A percentile compares a stretch with the other conserved stretches of the same genome.
phyloP scores from a whole-genome alignment of 1,140 invertebrate genomes.

The Gryllus bimaculatus region DNA sequence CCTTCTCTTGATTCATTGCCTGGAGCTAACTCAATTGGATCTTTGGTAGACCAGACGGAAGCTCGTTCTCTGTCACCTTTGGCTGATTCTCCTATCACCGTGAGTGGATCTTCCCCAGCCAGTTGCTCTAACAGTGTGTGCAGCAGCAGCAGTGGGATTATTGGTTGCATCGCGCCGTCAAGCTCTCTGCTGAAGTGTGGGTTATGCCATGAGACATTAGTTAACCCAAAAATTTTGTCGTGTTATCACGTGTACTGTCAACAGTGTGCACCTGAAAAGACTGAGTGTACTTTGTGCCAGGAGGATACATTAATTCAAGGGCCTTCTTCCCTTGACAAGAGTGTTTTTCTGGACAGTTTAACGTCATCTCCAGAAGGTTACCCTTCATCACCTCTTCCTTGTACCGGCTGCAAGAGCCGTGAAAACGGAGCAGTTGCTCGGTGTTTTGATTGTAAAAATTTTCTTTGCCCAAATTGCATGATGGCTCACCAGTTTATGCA shows the following conservation, averaged over 20 bases:
- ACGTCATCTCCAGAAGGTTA: background rate
- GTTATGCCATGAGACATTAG: slow-evolving; percentile 68
- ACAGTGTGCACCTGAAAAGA: slow-evolving; percentile 67
- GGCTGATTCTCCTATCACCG: slow-evolving; percentile 62
- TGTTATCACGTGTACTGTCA: slow-evolving; percentile 80
- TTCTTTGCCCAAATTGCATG: slow-evolving; percentile 91
- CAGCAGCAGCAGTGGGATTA: slow-evolving; percentile 22
- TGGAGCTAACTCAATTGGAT: slow-evolving; percentile 81
- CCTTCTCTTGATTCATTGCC: slow-evolving; percentile 81
- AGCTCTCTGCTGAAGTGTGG: slow-evolving; percentile 57
- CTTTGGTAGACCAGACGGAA: slow-evolving; percentile 55
- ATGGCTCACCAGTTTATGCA: slow-evolving; percentile 98
- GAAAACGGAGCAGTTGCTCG: slow-evolving; percentile 78
- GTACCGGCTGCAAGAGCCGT: slow-evolving; percentile 79
- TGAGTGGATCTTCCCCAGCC: slow-evolving; percentile 71
- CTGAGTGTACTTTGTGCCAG: slow-evolving; percentile 72
- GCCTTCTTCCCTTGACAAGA: slow-evolving; percentile 41
- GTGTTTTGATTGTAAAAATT: slow-evolving; percentile 91
- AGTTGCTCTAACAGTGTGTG: slow-evolving; percentile 52
- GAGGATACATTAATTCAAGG: slow-evolving; percentile 55
- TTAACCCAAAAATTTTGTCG: slow-evolving; percentile 59
- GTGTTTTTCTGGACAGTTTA: background rate
- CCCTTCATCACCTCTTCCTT: slow-evolving; percentile 37
- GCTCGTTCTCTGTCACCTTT: slow-evolving; percentile 46
- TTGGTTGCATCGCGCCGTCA: slow-evolving; percentile 24